Base-by-base conservation (phyloP, 2,888 invertebrate genomes). In the Tyria jacobaeae region DNA sequence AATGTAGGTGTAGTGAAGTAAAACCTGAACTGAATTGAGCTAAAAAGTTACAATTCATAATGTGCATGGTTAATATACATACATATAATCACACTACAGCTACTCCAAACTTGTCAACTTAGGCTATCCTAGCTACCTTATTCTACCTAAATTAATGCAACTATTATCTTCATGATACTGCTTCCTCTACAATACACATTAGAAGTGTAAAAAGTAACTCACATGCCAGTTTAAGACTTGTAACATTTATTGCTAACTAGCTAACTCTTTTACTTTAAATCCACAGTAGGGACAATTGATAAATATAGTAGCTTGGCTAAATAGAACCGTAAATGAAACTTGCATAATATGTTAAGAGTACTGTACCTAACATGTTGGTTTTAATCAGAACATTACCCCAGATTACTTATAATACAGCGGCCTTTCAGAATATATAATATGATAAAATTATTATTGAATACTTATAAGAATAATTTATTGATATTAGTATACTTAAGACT, bases 381-480 rank as follows among this genome's bases (percentile, higher is more conserved):
- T 37, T 39, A 55, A 50, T 50, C 49, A 55, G 21, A 9, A 51
- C 15, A 37, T 21, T 51, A 56, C 61, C 56, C 56, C 51, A 61
- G 24, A 60, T 25, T 34, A 24, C 31, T 39, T 41, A 34, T 39
- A 55, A 52, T 52, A 57, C 24, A 44, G 61, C 56, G 56, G 61
- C 61, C 61, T 61, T 61, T 57, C 50, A 44, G 24, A 47, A 52
- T 52, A 56, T 44, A 48, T 34, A 37, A 48, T 52, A 48, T 21
- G 47, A 35, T 15, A 47, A 51, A 24, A 35, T 21, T 53, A 39
- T n/a, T 44, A 44, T 21, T 6, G 14, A 17, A 31, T 21, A 21
- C 7, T 25, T 44, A 12, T 55, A 44, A 31, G 44, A 14, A 44
- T 55, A 44, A 21, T 34, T 34, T 24, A 48, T 47, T 56, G 34